Evolutionary conservation across 2,888 invertebrate species (phyloP), one percentile per base, ranked within the genome.

Genomic region (Apodemia zela): DNA sequence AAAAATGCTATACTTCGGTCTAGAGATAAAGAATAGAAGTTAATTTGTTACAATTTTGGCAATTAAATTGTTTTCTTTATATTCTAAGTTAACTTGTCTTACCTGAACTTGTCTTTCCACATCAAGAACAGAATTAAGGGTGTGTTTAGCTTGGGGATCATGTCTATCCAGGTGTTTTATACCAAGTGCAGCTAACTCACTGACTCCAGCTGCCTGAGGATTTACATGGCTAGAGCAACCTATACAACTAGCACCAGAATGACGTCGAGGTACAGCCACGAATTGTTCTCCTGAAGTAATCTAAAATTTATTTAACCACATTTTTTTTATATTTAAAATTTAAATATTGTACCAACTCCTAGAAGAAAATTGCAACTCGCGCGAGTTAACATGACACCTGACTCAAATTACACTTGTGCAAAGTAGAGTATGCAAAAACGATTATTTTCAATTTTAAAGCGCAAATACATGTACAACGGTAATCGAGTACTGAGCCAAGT

Each of bases 101-200:
- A 87, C 91, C 84, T 89, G 89, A 67, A 93, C 93, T 82, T 94
- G 93, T 75, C 93, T 84, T 73, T 93, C 93, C 1, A 94, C 85
- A 61, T 88, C 85, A 18, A 93, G 65, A 21, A 94, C 84, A 66
- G 82, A 78, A 35, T 86, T 75, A 7, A 93, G 73, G n/a, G 73
- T 75, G 69, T 93, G 93, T 63, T 78, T 84, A 7, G 80, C 70
- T 21, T 68, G 72, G 0, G 85, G 80, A 58, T 89, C 85, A 45
- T 87, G 84, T 25, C 75, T 73, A 66, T 90, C 79, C 7, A 91
- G 76, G 68, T 94, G 94, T 57, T 78, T 82, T 38, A 94, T 71
- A 15, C 92, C 93, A 3, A 92, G 75, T 18, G 79, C 73, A 2
- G 93, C 88, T 18, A 94, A 80, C 6, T 87, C 86, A 18, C 74